Conservation (phyloP, 2,888 invertebrate genomes). For the Ernsta delagoae region DNA sequence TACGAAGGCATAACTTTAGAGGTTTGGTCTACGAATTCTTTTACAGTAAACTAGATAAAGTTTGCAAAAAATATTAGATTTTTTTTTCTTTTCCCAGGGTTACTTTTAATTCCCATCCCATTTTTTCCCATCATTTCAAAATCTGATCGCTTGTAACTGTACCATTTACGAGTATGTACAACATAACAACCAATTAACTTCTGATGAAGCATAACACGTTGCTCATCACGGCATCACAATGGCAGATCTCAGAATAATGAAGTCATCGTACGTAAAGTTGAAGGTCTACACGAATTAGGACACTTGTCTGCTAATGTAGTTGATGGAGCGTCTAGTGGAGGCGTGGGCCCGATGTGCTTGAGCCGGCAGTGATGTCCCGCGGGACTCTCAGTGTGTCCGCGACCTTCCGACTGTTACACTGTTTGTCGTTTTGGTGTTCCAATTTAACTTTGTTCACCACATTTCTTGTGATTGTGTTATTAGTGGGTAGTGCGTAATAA, state of each 20-base stretch:
- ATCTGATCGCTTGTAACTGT: too few relatives aligned
- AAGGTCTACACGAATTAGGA: constrained; percentile 30
- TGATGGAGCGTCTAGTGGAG: neutral
- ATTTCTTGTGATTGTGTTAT: too few relatives aligned
- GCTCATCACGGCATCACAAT: neutral
- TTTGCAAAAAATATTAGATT: neutral
- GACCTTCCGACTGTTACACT: constrained; percentile 23
- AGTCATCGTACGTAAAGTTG: constrained; percentile 29
- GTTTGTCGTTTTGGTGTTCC: constrained; percentile 4
- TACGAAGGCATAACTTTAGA: too few relatives aligned
- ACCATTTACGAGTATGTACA: neutral
- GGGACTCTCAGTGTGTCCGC: constrained; percentile 37
- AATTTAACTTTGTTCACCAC: neutral
- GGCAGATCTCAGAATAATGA: constrained; percentile 27
- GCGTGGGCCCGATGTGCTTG: constrained; percentile 2
- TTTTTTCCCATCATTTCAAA: too few relatives aligned
- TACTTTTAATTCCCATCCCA: too few relatives aligned
- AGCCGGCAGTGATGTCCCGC: constrained; percentile 21
- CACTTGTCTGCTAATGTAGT: constrained; percentile 31
- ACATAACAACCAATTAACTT: neutral
- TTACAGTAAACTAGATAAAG: neutral
- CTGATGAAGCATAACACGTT: neutral
- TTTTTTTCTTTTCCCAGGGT: too few relatives aligned
- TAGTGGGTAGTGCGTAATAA: neutral
- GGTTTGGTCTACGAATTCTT: neutral